A percentile compares a stretch with the other conserved stretches of the same genome.
Evolutionary conservation across 2,888 invertebrate species (phyloP).

Genomic region (Agrochola macilenta): DNA sequence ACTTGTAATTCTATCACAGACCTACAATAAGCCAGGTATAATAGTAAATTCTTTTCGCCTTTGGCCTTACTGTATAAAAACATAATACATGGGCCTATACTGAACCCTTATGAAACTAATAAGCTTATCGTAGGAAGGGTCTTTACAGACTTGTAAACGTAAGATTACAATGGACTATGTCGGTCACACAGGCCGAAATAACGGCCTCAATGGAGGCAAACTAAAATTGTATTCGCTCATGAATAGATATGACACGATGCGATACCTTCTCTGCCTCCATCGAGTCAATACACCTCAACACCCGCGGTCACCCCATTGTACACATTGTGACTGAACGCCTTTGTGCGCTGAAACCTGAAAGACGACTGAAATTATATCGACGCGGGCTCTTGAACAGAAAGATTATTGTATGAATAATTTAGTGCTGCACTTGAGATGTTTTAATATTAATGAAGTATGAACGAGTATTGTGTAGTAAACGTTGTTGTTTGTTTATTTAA

Average conservation of each 20-base stretch:
- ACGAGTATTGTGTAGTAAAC: conserved; percentile 10
- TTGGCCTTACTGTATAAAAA: conserved; percentile 9
- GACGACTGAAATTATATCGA: conserved; percentile 24
- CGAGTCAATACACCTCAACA: not conserved
- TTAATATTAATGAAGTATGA: conserved; percentile 32
- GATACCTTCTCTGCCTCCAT: conserved; percentile 27
- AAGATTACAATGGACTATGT: conserved; percentile 22
- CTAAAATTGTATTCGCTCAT: conserved; percentile 35
- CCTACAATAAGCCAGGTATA: conserved; percentile 1
- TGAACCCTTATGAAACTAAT: conserved; percentile 22
- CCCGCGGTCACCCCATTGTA: conserved; percentile 13
- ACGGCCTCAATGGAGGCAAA: conserved; percentile 14
- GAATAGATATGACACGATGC: conserved; percentile 42
- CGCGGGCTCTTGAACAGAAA: conserved; percentile 11
- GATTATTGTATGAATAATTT: conserved; percentile 46
- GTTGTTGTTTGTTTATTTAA: conserved; percentile 36
- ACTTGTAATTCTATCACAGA: conserved; percentile 17
- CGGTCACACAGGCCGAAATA: conserved; percentile 27
- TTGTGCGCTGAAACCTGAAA: conserved; percentile 18
- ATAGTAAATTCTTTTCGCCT: conserved; percentile 14
- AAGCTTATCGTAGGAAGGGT: conserved; percentile 35
- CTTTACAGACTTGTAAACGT: conserved; percentile 18
- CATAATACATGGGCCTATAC: conserved; percentile 13
- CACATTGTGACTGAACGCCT: conserved; percentile 16
- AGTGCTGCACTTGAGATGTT: conserved; percentile 37